phyloP scores from a whole-genome alignment of 2,888 invertebrate genomes.

The Ametastegia equiseti region DNA sequence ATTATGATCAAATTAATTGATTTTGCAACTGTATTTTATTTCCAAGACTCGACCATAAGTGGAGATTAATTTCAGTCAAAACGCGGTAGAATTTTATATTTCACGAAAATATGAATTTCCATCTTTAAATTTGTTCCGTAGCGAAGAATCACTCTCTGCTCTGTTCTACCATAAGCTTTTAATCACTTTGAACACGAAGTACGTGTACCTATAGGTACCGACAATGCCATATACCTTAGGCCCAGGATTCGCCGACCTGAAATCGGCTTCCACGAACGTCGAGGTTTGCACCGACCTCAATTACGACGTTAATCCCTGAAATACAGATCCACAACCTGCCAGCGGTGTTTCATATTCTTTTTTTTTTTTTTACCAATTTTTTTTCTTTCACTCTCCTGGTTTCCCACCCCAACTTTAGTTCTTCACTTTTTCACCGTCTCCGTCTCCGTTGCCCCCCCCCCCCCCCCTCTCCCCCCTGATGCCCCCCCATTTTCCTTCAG shows the following conservation, averaged over 20 bases:
- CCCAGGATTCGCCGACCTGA: neutral
- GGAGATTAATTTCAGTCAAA: neutral
- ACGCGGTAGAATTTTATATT: neutral
- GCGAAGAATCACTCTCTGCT: neutral
- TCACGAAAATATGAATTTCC: neutral
- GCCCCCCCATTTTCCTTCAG: neutral
- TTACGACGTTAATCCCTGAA: conserved; percentile 27
- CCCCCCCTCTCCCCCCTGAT: neutral
- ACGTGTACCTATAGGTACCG: neutral
- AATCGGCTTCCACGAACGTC: conserved; percentile 31
- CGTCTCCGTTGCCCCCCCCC: neutral
- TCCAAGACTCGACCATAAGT: no score
- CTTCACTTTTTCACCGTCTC: conserved; percentile 5
- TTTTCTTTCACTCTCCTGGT: neutral
- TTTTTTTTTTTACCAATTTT: neutral
- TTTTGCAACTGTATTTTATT: no score
- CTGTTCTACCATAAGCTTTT: conserved; percentile 31
- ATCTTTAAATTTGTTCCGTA: neutral
- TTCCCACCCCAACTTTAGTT: neutral
- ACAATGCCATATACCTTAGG: conserved; percentile 23
- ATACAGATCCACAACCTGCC: conserved; percentile 10
- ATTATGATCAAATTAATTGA: no score
- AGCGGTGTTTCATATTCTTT: neutral
- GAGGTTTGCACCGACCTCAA: conserved; percentile 13
- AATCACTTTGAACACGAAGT: neutral